These are phyloP conservation scores for Araneus ventricosus DNA, from an alignment of 1,140 invertebrate genomes.

Conservation along the genomic window DNA sequence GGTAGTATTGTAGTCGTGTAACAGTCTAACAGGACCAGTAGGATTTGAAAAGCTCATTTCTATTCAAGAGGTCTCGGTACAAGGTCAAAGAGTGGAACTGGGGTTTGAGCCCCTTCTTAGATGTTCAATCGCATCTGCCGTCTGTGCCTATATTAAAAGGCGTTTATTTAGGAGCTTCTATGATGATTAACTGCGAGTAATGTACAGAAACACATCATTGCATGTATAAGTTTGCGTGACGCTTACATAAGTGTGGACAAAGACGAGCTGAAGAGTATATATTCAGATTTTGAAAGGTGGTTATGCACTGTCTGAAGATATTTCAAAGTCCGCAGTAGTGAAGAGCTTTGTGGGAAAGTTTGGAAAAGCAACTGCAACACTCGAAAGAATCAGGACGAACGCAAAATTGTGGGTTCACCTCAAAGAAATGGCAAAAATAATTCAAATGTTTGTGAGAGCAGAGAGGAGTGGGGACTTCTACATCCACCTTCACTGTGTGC, in stretches of 20 bases:
- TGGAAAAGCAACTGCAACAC: not conserved
- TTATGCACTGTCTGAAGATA: not conserved
- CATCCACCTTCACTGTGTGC: constrained; percentile 69
- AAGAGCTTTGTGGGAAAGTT: constrained; percentile 4
- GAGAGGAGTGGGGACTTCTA: constrained; percentile 15
- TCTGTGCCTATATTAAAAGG: too few relatives aligned
- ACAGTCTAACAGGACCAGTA: too few relatives aligned
- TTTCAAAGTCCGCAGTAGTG: not conserved
- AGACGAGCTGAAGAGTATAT: not conserved
- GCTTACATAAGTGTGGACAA: not conserved
- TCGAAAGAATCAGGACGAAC: not conserved
- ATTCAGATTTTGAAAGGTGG: constrained; percentile 13
- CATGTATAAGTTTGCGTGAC: too few relatives aligned
- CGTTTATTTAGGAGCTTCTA: too few relatives aligned
- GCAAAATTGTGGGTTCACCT: constrained; percentile 33
- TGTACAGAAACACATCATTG: too few relatives aligned
- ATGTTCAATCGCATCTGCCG: too few relatives aligned
- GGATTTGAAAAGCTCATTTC: too few relatives aligned
- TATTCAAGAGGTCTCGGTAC: too few relatives aligned
- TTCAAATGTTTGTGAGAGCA: constrained; percentile 17
- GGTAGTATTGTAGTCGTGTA: too few relatives aligned
- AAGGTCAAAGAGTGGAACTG: too few relatives aligned
- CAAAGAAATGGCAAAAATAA: not conserved
- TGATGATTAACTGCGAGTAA: too few relatives aligned
- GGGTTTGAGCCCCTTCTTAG: too few relatives aligned